A percentile compares a stretch with the other conserved stretches of the same genome.
Conservation (phyloP, 2,888 invertebrate genomes). For the Ophion slaviceki region DNA sequence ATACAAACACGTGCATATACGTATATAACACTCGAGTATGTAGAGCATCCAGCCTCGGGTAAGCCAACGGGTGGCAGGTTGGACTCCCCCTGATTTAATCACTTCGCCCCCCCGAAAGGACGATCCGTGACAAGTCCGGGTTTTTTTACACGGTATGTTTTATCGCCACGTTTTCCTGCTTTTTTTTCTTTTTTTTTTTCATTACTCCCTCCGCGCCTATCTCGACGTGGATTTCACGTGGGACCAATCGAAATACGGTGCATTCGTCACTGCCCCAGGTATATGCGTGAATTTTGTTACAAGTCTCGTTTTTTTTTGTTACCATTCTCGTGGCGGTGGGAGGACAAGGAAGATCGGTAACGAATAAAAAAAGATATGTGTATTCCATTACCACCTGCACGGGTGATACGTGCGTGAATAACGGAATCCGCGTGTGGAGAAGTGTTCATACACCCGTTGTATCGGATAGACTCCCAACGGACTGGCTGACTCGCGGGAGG, state of each 20-base stretch:
- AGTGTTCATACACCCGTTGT: slow-evolving; percentile 52
- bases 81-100: slow-evolving; percentile 44
- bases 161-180: not conserved
- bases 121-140: slow-evolving; percentile 41
- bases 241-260: slow-evolving; percentile 78
- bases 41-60: slow-evolving; percentile 47
- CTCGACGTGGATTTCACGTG: slow-evolving; percentile 43
- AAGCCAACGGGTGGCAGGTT: slow-evolving; percentile 38
- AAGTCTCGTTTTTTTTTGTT: too few relatives aligned
- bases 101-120: slow-evolving; percentile 41
- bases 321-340: slow-evolving; percentile 72
- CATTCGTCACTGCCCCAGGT: slow-evolving; percentile 71
- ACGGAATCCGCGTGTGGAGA: slow-evolving; percentile 1
- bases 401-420: not conserved
- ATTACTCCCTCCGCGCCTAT: slow-evolving; percentile 8
- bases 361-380: slow-evolving; percentile 64
- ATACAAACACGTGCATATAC: not conserved
- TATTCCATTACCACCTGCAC: slow-evolving; percentile 73
- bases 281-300: slow-evolving; percentile 66
- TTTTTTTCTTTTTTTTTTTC: slow-evolving; percentile 18
- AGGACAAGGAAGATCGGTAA: slow-evolving; percentile 21
- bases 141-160: slow-evolving; percentile 28
- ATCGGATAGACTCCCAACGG: slow-evolving; percentile 73
- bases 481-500: slow-evolving; percentile 27
- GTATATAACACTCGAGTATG: slow-evolving; percentile 30